Evolutionary conservation across 2,888 invertebrate genomes (phyloP).

Genomic region (Neoitamus cyanurus): DNA sequence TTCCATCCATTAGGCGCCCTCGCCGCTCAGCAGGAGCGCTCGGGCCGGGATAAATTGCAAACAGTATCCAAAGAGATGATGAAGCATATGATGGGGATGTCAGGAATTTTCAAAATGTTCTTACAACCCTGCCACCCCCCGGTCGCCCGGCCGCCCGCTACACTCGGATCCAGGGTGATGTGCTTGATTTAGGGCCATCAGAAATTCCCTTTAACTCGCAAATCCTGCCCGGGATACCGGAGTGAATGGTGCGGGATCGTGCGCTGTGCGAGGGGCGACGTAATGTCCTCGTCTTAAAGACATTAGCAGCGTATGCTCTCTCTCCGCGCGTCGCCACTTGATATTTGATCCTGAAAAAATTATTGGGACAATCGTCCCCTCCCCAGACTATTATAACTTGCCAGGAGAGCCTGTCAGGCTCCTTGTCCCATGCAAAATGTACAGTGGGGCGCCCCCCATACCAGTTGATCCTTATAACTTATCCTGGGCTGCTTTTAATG

Average conservation of each 20-base stretch:
- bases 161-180: not conserved
- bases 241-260: not conserved
- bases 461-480: slow-evolving; percentile 32
- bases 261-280: not conserved
- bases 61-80: slow-evolving; percentile 30
- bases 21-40: not conserved
- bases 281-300: slow-evolving; percentile 40
- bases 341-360: slow-evolving; percentile 36
- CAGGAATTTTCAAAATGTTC: slow-evolving; percentile 33
- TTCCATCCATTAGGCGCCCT: slow-evolving; percentile 10
- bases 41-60: slow-evolving; percentile 24
- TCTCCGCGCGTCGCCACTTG: slow-evolving; percentile 3
- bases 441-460: not conserved
- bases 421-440: slow-evolving; percentile 19
- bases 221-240: not conserved
- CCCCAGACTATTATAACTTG: slow-evolving; percentile 10
- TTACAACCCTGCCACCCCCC: not conserved
- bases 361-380: slow-evolving; percentile 31
- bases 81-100: slow-evolving; percentile 43
- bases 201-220: slow-evolving; percentile 31
- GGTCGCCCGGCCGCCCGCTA: not conserved
- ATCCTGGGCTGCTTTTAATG: slow-evolving; percentile 32
- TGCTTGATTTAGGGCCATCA: slow-evolving; percentile 35
- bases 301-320: slow-evolving; percentile 25
- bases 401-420: not conserved